phyloP scores from a whole-genome alignment of 2,113 vertebrate genomes.

The Alethe diademata region DNA sequence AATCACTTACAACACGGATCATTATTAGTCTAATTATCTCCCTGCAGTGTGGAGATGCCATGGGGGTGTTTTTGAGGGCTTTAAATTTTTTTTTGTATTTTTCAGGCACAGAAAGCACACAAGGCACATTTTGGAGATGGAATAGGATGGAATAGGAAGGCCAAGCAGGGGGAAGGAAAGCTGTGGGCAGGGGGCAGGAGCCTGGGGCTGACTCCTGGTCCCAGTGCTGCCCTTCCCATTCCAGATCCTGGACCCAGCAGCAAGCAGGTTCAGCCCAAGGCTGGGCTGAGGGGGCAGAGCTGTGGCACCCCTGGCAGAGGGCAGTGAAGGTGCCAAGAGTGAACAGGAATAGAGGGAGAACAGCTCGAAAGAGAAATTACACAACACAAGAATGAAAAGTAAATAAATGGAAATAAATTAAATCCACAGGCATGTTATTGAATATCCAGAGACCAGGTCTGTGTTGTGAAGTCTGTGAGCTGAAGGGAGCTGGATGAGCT shows the following conservation, averaged over 20 bases:
- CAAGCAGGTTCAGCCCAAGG: neutral
- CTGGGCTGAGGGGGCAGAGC: neutral
- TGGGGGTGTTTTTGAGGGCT: neutral
- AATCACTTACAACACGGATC: slow-evolving; percentile 1
- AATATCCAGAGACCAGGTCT: neutral
- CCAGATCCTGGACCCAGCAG: fast-evolving
- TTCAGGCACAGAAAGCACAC: neutral
- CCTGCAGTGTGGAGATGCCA: neutral
- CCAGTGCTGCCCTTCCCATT: neutral
- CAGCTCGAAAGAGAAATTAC: neutral
- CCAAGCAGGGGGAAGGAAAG: neutral
- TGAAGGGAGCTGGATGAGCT: neutral
- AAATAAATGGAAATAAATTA: neutral
- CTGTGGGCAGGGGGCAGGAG: neutral
- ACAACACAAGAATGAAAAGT: neutral
- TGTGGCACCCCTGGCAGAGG: neutral
- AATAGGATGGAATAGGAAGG: neutral
- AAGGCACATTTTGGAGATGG: neutral
- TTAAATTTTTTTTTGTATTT: neutral
- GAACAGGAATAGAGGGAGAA: neutral
- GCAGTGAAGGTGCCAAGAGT: neutral
- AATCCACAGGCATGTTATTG: neutral
- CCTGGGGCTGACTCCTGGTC: neutral
- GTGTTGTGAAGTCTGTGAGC: neutral
- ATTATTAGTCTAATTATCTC: slow-evolving; percentile 47